These are phyloP conservation scores for Novumbra hubbsi DNA, from an alignment of 2,797 vertebrate species.

Conservation along the genomic window DNA sequence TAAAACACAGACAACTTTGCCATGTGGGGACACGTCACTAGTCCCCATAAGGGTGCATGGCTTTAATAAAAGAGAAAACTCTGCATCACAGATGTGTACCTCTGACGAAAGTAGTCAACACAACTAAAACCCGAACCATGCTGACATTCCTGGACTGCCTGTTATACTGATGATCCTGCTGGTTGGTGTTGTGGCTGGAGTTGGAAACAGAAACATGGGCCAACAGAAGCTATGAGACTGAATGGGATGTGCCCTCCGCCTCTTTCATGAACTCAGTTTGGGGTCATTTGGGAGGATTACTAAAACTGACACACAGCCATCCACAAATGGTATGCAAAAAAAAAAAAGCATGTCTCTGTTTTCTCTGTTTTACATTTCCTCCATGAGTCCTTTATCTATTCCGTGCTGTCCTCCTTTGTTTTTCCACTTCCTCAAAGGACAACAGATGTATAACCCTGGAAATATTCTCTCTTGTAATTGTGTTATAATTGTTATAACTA, in stretches of 20 bases:
- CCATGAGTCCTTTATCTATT: not conserved
- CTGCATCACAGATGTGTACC: slow-evolving; percentile 59
- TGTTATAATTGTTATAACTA: not conserved
- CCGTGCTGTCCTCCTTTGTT: not conserved
- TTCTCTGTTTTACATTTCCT: slow-evolving; percentile 1
- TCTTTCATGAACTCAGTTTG: not conserved
- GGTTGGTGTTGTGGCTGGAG: slow-evolving; percentile 28
- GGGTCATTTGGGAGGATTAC: not conserved
- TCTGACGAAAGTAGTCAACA: slow-evolving; percentile 49
- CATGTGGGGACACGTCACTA: too few species aligned
- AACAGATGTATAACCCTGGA: not conserved
- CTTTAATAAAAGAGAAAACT: slow-evolving; percentile 27
- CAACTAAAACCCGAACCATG: slow-evolving; percentile 56
- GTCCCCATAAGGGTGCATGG: too few species aligned
- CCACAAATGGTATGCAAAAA: too few species aligned
- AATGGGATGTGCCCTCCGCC: slow-evolving; percentile 22
- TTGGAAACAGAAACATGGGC: slow-evolving; percentile 41
- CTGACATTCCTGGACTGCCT: slow-evolving; percentile 58
- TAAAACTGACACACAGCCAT: too few species aligned
- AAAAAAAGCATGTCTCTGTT: too few species aligned
- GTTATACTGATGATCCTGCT: slow-evolving; percentile 40
- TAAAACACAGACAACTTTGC: too few species aligned
- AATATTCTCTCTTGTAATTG: not conserved
- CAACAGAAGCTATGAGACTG: slow-evolving; percentile 1
- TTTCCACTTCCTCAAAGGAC: not conserved